phyloP scores from a whole-genome alignment of 2,888 invertebrate species.

The Willowsia nigromaculata region DNA sequence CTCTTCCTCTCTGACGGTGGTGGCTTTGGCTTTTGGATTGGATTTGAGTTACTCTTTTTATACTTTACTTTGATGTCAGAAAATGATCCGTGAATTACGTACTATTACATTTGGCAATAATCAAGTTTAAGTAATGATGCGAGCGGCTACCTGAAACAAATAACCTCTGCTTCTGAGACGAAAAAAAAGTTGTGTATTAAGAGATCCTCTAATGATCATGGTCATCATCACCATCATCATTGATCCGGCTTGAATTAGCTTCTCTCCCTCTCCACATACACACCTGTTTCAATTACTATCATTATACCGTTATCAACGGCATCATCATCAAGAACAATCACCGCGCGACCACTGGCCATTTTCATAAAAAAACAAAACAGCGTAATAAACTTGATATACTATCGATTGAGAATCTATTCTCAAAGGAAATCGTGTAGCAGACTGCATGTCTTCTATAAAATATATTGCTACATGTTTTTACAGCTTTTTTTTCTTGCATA shows the following conservation, averaged over 20 bases:
- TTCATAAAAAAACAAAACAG: constrained; percentile 8
- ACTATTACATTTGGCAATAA: constrained; percentile 59
- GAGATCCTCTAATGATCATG: constrained; percentile 41
- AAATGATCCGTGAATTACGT: constrained; percentile 64
- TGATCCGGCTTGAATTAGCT: constrained; percentile 43
- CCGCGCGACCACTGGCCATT: constrained; percentile 20
- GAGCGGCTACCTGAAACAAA: background rate
- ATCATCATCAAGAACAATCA: constrained; percentile 30
- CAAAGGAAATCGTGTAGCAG: constrained; percentile 7
- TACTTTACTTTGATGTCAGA: constrained; percentile 47
- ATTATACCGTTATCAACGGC: constrained; percentile 49
- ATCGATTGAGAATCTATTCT: constrained; percentile 29
- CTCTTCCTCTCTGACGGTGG: background rate
- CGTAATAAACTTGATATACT: constrained; percentile 24
- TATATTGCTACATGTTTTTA: background rate
- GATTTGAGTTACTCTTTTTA: background rate
- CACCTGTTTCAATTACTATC: constrained; percentile 53
- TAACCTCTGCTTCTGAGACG: background rate
- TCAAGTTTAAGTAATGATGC: constrained; percentile 37
- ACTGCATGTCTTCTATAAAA: constrained; percentile 48
- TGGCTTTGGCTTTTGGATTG: background rate
- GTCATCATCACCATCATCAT: constrained; percentile 4
- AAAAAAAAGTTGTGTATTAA: background rate
- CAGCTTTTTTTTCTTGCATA: background rate
- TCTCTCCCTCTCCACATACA: background rate